phyloP scores from a whole-genome alignment of 1,140 invertebrate species.

The Colletes gigas region DNA sequence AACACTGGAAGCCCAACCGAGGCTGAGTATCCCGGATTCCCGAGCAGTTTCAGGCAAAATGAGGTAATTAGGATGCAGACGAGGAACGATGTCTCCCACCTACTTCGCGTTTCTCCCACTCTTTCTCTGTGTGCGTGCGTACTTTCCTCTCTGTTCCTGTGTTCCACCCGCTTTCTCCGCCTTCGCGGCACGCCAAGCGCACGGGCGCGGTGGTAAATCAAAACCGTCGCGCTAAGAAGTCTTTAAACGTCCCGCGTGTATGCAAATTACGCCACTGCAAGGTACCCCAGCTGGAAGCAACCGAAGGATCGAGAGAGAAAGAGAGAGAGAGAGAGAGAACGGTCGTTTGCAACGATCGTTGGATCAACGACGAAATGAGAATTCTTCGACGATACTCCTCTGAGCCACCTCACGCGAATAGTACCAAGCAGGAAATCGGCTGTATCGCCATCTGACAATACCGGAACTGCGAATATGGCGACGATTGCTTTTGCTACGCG shows the following conservation, averaged over 20 bases:
- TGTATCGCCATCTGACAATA: too few relatives aligned
- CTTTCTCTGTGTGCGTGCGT: not conserved
- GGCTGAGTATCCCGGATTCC: slow-evolving; percentile 70
- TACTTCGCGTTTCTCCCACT: not conserved
- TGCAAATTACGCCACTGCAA: slow-evolving; percentile 68
- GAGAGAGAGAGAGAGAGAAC: not conserved
- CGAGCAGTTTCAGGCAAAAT: slow-evolving; percentile 77
- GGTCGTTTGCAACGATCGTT: too few relatives aligned
- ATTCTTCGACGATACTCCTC: not conserved
- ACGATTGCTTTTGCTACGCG: too few relatives aligned
- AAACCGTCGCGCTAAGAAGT: slow-evolving; percentile 76
- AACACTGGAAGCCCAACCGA: slow-evolving; percentile 54
- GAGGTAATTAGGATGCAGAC: slow-evolving; percentile 80
- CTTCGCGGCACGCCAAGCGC: slow-evolving; percentile 46
- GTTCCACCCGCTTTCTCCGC: slow-evolving; percentile 16
- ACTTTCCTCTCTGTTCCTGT: not conserved
- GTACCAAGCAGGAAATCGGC: too few relatives aligned
- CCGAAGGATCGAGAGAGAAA: not conserved
- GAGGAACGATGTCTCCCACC: slow-evolving; percentile 60
- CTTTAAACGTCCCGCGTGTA: slow-evolving; percentile 69
- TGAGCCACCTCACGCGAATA: too few relatives aligned
- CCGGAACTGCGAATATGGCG: too few relatives aligned
- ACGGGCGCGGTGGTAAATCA: slow-evolving; percentile 70
- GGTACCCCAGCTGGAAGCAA: not conserved
- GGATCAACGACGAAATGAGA: slow-evolving; percentile 1